Base-by-base conservation (phyloP, 2,888 invertebrate genomes). In the Anticlea derivata region DNA sequence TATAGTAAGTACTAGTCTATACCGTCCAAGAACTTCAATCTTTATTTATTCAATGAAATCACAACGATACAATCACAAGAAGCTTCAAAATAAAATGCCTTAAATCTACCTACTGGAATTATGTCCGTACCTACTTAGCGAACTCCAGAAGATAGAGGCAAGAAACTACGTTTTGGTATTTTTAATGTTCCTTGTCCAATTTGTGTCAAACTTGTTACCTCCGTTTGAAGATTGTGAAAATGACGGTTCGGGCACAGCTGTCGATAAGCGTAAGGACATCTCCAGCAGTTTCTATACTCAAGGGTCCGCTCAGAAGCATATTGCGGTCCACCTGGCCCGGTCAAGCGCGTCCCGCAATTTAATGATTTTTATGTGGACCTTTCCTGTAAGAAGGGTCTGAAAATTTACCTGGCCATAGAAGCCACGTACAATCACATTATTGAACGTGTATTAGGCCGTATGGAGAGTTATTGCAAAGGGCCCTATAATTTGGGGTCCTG, bases 291-390 rank as follows among this genome's bases (percentile, higher is more conserved):
- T 38, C 17, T 31, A 41, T 20, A 8, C 27, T 17, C 37, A n/a
- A 20, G 7, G 38, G 24, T 6, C 11, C 11, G 24, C 29, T 31
- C 38, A 12, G 10, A 35, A 66, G 70, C 75, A 78, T 78, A 82
- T 79, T 82, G 77, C 73, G 77, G 69, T 51, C 64, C 65, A 69
- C 66, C 70, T 66, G 69, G 62, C 47, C 57, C 66, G 79, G 78
- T 73, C 75, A 55, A 58, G 58, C 74, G 69, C 53, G 70, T 47
- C 59, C 75, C 74, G 75, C 79, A 80, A 78, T 83, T 80, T 84
- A 81, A 84, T 82, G 80, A 78, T 83, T 82, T 83, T 85, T 85
- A 85, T 83, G 72, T 63, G 63, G 72, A 63, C 72, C 71, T 70
- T 78, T 75, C 76, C 77, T 68, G 70, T 55, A 65, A 67, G 68